These are phyloP conservation scores for Thomomys bottae DNA, from an alignment of 2,113 vertebrate species.

Conservation along the genomic window DNA sequence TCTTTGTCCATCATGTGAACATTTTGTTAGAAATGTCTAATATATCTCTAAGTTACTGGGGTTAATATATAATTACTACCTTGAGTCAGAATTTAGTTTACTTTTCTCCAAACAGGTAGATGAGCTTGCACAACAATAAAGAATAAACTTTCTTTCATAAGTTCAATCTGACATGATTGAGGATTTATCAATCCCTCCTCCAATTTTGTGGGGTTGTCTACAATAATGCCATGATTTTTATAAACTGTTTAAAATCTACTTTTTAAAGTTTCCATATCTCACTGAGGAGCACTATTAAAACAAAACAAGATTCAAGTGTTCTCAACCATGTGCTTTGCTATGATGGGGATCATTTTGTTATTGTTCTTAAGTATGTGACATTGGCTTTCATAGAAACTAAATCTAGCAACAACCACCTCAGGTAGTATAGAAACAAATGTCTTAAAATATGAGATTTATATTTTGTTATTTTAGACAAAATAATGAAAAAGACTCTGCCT, in stretches of 20 bases:
- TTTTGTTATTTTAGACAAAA: background rate
- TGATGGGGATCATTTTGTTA: background rate
- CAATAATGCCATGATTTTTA: background rate
- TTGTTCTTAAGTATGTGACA: background rate
- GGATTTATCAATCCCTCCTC: background rate
- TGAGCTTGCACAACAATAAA: background rate
- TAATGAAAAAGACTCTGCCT: conserved; percentile 22
- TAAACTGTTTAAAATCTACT: background rate
- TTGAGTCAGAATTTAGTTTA: background rate
- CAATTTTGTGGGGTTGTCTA: background rate
- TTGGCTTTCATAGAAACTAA: background rate
- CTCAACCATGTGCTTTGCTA: background rate
- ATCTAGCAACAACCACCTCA: background rate
- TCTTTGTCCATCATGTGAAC: conserved; percentile 33
- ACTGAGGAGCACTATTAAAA: background rate
- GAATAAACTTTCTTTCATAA: background rate
- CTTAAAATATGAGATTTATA: background rate
- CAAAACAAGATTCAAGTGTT: background rate
- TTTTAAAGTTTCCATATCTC: too few relatives aligned
- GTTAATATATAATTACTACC: conserved; percentile 38
- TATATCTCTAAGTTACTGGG: conserved; percentile 22
- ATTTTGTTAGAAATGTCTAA: background rate
- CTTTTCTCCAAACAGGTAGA: background rate
- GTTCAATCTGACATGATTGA: background rate
- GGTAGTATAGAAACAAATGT: background rate